A percentile compares a stretch with the other conserved stretches of the same genome.
Evolutionary conservation across 2,113 vertebrate genomes (phyloP).

Genomic region (Emydocephalus ijimae): DNA sequence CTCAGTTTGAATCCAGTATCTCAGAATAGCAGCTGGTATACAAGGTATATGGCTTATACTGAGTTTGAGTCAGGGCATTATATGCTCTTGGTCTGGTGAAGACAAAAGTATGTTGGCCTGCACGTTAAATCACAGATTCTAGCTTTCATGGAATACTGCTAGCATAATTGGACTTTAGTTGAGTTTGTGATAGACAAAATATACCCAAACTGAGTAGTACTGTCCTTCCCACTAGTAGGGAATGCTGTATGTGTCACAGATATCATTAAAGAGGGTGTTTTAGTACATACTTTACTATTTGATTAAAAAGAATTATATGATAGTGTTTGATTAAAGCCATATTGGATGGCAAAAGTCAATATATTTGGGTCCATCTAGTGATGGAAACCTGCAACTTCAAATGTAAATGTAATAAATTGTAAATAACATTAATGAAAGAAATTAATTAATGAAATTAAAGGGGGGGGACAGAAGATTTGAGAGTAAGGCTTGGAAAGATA

Average conservation of each 20-base stretch:
- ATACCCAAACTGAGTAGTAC: neutral
- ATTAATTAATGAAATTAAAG: neutral
- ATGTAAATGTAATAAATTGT: neutral
- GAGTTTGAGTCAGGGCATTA: neutral
- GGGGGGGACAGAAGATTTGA: neutral
- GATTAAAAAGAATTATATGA: neutral
- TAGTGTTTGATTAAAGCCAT: neutral
- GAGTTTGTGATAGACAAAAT: neutral
- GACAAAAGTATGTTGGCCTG: neutral
- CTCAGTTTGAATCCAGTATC: neutral
- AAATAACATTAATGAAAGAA: neutral
- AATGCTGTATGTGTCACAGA: neutral
- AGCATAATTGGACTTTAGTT: neutral
- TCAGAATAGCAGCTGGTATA: neutral
- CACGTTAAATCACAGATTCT: neutral
- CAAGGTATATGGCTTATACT: neutral
- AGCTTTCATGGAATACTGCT: neutral
- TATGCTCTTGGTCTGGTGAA: neutral
- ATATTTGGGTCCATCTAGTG: neutral
- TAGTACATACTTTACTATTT: neutral
- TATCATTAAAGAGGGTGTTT: neutral
- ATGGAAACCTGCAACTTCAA: neutral
- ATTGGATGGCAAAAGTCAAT: neutral
- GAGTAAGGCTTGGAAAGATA: neutral
- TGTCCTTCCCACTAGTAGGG: neutral